Conservation (phyloP, 2,888 invertebrate species). For the Vandiemenella viatica region DNA sequence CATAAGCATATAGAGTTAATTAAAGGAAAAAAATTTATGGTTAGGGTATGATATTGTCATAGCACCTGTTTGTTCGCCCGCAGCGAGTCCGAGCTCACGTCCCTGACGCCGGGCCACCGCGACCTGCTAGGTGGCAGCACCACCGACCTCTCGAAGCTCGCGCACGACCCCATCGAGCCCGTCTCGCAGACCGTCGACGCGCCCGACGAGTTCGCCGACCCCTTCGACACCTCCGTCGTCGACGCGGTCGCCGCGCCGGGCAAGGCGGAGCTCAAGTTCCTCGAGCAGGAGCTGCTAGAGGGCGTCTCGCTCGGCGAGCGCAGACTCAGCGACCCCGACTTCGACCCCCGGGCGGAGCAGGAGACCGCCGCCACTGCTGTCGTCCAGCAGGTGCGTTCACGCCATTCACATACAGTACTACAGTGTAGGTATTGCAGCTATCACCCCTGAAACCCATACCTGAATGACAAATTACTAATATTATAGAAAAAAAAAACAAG, state of each 20-base stretch:
- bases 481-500: too few relatives aligned
- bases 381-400: too few relatives aligned
- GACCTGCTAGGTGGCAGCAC: slow-evolving; percentile 64
- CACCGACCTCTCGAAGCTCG: slow-evolving; percentile 54
- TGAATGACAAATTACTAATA: too few relatives aligned
- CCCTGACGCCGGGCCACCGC: slow-evolving; percentile 33
- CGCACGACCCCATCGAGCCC: slow-evolving; percentile 52
- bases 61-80: too few relatives aligned
- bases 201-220: slow-evolving; percentile 43
- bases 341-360: slow-evolving; percentile 58
- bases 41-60: too few relatives aligned
- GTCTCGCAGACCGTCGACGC: slow-evolving; percentile 29
- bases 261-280: slow-evolving; percentile 59
- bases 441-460: too few relatives aligned
- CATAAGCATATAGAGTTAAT: too few relatives aligned
- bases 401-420: too few relatives aligned
- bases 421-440: too few relatives aligned
- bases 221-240: slow-evolving; percentile 72
- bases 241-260: slow-evolving; percentile 49
- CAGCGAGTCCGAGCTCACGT: slow-evolving; percentile 31
- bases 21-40: too few relatives aligned
- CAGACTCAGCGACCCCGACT: slow-evolving; percentile 55
- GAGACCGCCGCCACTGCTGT: slow-evolving; percentile 18
- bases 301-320: slow-evolving; percentile 24
- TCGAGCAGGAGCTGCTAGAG: slow-evolving; percentile 60